A percentile compares a stretch with the other conserved stretches of the same genome.
Evolutionary conservation across 2,797 vertebrate genomes (phyloP).

Genomic region (Taeniopygia guttata): DNA sequence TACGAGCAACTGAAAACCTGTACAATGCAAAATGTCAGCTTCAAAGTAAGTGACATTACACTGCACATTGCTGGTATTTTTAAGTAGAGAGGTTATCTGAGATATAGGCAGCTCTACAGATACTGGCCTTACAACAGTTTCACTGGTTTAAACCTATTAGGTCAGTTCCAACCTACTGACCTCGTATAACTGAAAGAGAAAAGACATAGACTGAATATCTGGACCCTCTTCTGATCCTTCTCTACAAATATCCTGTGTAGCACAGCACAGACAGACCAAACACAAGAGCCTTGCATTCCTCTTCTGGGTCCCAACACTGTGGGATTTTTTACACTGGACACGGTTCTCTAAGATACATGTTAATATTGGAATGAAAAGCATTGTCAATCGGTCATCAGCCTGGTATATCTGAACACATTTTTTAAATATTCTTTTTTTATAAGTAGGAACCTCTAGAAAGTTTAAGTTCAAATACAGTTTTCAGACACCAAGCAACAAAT

Average conservation of each 20-base stretch:
- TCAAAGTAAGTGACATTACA: not conserved
- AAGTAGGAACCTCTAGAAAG: not conserved
- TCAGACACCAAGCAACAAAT: not conserved
- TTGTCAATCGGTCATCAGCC: accelerated
- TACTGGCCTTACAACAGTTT: not conserved
- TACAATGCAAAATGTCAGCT: not conserved
- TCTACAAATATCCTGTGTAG: not conserved
- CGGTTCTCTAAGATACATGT: not conserved
- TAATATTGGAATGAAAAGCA: not conserved
- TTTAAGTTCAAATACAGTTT: not conserved
- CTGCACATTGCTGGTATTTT: not conserved
- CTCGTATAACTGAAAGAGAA: not conserved
- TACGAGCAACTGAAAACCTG: not conserved
- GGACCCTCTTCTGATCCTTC: not conserved
- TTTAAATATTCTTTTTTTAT: not conserved
- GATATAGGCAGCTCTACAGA: not conserved
- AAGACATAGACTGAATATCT: not conserved
- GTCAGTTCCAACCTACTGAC: not conserved
- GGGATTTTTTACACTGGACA: not conserved
- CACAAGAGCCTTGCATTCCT: not conserved
- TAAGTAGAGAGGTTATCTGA: not conserved
- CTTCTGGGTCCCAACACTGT: not conserved
- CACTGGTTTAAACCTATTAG: not conserved
- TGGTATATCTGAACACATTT: not conserved
- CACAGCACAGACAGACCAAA: not conserved